Percentiles rank a stretch among this genome's conserved stretches.
These are phyloP conservation scores for Nomada ruficornis DNA, from an alignment of 2,888 invertebrate species.

Conservation along the genomic window DNA sequence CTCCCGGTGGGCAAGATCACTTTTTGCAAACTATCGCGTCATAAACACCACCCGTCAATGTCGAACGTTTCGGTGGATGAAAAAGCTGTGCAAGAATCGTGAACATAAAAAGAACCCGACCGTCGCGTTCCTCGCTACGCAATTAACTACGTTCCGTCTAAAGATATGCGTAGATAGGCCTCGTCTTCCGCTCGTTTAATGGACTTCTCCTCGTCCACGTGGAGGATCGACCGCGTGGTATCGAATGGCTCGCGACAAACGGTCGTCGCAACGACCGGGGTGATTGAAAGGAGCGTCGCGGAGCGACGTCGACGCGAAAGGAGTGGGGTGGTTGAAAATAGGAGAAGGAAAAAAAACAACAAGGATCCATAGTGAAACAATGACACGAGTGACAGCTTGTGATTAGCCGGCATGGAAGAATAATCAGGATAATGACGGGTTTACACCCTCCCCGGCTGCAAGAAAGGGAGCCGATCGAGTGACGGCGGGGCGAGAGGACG, in stretches of 20 bases:
- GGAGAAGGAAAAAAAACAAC: conserved; percentile 60
- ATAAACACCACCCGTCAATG: no score
- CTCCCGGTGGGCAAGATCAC: no score
- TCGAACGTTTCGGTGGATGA: background rate
- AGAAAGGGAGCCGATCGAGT: conserved; percentile 58
- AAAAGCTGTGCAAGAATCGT: background rate
- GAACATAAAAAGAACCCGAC: background rate
- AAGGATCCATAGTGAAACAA: conserved; percentile 80
- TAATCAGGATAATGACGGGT: conserved; percentile 82
- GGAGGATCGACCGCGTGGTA: conserved; percentile 70
- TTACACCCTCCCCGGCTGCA: conserved; percentile 77
- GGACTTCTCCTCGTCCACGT: conserved; percentile 67
- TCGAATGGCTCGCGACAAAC: conserved; percentile 67
- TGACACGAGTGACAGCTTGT: conserved; percentile 80
- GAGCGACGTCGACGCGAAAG: conserved; percentile 28
- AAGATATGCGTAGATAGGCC: conserved; percentile 29
- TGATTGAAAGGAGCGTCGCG: conserved; percentile 23
- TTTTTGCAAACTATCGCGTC: no score
- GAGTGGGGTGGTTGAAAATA: conserved; percentile 4
- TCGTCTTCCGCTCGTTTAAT: conserved; percentile 73
- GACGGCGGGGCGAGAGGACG: conserved; percentile 52
- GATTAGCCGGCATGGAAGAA: conserved; percentile 81
- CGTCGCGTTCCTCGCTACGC: background rate
- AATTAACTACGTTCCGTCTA: background rate
- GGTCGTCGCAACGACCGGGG: conserved; percentile 48